phyloP scores from a whole-genome alignment of 2,797 vertebrate species.

The Urosaurus nigricauda region DNA sequence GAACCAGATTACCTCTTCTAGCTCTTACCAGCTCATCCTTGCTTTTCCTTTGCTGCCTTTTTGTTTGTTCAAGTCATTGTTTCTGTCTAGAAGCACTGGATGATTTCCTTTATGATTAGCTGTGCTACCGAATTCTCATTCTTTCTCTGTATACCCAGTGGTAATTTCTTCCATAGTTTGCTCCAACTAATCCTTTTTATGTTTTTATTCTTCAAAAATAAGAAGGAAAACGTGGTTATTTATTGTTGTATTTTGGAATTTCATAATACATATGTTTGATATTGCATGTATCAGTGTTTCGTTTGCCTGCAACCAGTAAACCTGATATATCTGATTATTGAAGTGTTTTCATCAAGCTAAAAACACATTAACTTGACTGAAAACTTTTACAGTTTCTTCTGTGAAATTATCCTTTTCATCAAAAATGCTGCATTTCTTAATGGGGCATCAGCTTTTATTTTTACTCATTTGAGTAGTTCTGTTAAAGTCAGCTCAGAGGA shows the following conservation, averaged over 20 bases:
- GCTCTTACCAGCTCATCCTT: slow-evolving; percentile 61
- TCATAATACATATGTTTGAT: slow-evolving; percentile 46
- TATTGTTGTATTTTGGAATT: slow-evolving; percentile 42
- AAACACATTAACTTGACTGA: slow-evolving; percentile 36
- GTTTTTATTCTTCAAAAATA: slow-evolving; percentile 59
- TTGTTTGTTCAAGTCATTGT: slow-evolving; percentile 56
- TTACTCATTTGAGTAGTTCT: background rate
- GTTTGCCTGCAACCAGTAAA: slow-evolving; percentile 56
- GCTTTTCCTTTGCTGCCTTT: slow-evolving; percentile 65
- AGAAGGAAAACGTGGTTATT: slow-evolving; percentile 59
- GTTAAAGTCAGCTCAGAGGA: background rate
- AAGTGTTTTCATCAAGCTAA: slow-evolving; percentile 34
- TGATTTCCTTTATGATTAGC: slow-evolving; percentile 33
- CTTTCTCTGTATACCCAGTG: slow-evolving; percentile 49
- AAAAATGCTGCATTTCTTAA: slow-evolving; percentile 35
- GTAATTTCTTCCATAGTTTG: slow-evolving; percentile 29
- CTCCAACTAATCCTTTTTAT: slow-evolving; percentile 57
- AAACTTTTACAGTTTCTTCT: slow-evolving; percentile 40
- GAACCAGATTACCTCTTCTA: slow-evolving; percentile 53
- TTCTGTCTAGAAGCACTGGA: slow-evolving; percentile 47
- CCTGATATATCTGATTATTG: slow-evolving; percentile 47
- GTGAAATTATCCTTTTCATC: background rate
- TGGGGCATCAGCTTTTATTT: background rate
- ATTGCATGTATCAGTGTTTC: slow-evolving; percentile 8
- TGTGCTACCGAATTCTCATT: slow-evolving; percentile 48